These are phyloP conservation scores for Choloepus didactylus DNA, from an alignment of 2,797 vertebrate species.

Conservation along the genomic window DNA sequence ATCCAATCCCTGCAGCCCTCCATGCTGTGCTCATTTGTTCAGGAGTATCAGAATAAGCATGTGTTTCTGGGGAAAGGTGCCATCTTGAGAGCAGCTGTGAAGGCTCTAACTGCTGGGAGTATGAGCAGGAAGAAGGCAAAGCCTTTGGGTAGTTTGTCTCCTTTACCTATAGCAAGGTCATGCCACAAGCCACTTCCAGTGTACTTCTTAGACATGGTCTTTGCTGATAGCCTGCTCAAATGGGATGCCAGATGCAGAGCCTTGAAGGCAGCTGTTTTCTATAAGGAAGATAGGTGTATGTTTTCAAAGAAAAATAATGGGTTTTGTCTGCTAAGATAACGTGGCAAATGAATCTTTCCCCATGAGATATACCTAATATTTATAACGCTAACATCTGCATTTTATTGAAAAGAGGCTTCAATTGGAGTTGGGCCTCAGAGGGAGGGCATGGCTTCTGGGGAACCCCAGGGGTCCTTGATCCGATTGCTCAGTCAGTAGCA, in stretches of 20 bases:
- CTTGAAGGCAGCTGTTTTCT: background rate
- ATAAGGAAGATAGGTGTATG: background rate
- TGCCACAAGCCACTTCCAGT: background rate
- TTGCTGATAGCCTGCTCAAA: background rate
- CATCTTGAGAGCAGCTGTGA: background rate
- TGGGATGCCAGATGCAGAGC: background rate
- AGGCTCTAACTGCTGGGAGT: background rate
- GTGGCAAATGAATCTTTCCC: background rate
- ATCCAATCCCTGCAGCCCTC: background rate
- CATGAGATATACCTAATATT: background rate
- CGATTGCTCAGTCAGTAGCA: background rate
- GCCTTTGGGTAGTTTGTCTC: background rate
- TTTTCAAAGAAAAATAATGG: background rate
- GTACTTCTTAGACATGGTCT: background rate
- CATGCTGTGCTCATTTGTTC: background rate
- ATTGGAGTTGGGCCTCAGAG: background rate
- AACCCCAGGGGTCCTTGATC: background rate
- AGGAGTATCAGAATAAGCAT: background rate
- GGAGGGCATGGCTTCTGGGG: background rate
- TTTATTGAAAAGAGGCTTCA: slow-evolving; percentile 11
- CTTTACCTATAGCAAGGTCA: background rate
- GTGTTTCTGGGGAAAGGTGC: background rate
- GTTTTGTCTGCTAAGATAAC: background rate
- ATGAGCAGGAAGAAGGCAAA: background rate
- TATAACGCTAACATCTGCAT: background rate